Percentiles rank a stretch among this genome's conserved stretches.
These are phyloP conservation scores for Acanthosepion pharaonis DNA, from an alignment of 2,888 invertebrate species.

Conservation along the genomic window DNA sequence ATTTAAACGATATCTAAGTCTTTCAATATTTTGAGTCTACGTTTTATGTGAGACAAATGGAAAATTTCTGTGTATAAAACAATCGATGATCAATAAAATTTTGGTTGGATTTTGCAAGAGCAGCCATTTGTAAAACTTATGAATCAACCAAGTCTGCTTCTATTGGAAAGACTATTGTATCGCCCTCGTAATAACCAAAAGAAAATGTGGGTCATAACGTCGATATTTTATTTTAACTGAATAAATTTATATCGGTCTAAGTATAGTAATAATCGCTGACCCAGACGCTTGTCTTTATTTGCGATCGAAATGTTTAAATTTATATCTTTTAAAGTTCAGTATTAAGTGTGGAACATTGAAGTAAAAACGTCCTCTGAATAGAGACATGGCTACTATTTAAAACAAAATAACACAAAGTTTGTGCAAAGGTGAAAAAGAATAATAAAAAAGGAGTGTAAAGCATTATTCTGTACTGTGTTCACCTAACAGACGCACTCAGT, in stretches of 20 bases:
- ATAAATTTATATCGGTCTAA: background rate
- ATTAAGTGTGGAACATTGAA: background rate
- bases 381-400: background rate
- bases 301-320: background rate
- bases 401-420: too few relatives aligned
- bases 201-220: background rate
- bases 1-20: background rate
- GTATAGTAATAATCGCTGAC: background rate
- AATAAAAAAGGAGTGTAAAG: too few relatives aligned
- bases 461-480: too few relatives aligned
- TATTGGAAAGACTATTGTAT: background rate
- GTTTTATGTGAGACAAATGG: background rate
- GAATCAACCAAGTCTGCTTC: background rate
- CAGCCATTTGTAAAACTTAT: background rate
- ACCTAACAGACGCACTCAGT: too few relatives aligned
- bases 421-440: too few relatives aligned
- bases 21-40: background rate
- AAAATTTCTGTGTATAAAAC: background rate
- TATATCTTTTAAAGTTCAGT: background rate
- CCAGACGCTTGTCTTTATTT: background rate
- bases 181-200: background rate
- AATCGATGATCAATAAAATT: background rate
- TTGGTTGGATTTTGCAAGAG: background rate
- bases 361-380: background rate
- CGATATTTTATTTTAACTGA: slow-evolving; percentile 5